These are phyloP conservation scores for human (Homo sapiens) DNA, from an alignment of 2,113 vertebrate genomes.

Conservation along the genomic window DNA sequence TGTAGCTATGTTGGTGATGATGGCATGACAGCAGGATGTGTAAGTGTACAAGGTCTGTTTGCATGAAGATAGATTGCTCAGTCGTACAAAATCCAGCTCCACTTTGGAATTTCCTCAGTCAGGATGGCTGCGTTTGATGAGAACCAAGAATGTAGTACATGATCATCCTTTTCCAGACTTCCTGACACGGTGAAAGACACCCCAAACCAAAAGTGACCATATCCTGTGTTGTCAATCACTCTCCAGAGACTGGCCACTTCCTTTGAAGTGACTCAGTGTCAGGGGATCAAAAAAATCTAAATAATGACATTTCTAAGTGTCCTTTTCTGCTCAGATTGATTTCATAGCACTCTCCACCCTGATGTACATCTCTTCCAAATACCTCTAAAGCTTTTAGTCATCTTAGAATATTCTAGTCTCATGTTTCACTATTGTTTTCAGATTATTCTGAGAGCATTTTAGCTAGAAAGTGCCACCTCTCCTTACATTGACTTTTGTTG, in stretches of 20 bases:
- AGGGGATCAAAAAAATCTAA: constrained; percentile 1
- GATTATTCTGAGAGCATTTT: background rate
- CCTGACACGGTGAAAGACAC: background rate
- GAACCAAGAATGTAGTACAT: background rate
- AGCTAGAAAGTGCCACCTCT: background rate
- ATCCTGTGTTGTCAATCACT: constrained; percentile 52
- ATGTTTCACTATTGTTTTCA: background rate
- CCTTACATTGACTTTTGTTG: background rate
- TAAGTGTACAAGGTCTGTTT: background rate
- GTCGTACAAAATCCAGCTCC: background rate
- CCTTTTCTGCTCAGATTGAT: background rate
- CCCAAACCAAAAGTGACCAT: background rate
- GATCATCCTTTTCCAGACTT: background rate
- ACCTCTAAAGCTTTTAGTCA: background rate
- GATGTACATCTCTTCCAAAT: background rate
- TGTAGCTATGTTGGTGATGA: background rate
- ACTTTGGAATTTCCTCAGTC: background rate
- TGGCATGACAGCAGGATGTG: background rate
- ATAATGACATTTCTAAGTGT: background rate
- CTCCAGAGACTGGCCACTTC: background rate
- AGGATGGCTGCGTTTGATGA: background rate
- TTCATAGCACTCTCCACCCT: background rate
- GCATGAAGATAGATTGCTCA: background rate
- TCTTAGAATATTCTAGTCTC: background rate
- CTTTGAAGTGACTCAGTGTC: constrained; percentile 48